Base-by-base conservation (phyloP, 2,113 vertebrate genomes). In the Gasterosteus aculeatus region DNA sequence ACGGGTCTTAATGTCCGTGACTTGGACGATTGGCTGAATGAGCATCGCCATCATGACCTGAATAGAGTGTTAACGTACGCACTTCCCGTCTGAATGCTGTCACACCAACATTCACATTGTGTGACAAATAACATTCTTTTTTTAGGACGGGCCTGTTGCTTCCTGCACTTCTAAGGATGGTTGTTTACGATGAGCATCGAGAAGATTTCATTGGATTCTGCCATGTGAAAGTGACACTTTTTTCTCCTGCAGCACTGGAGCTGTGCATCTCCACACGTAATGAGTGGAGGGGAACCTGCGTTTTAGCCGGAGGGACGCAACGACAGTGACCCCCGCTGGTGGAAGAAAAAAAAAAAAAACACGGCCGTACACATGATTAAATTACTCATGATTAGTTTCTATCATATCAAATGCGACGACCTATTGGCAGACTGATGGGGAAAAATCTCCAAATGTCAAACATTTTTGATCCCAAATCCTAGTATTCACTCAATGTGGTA, bases 261-360 rank as follows among this genome's bases (percentile, higher is more conserved):
- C 61, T 7, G 38, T 76, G 31, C 39, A 3, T 59, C 51, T 51
- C 41, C 14, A 29, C 73, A 9, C 9, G 47, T 35, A 54, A 38
- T 19, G 18, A 72, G 41, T 3, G 0, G n/a, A 58, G n/a, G 2
- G 6, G 22, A 42, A 60, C 10, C 22, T 49, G n/a, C 29, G 14
- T 53, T 53, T 38, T 0, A 58, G 68, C 1, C 41, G 38, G 2
- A 35, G 16, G 15, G 26, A 49, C 78, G 87, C 74, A 65, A 79
- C 88, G 88, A 92, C 89, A 94, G 78, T 78, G 70, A 71, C 90
- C 88, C 87, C 82, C 22, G 12, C 86, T 93, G 93, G 79, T 69
- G 26, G 0, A 0, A 12, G 6, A 46, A 7, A 33, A 31, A 18
- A 12, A 18, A 12, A 7, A 46, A 5, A 33, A 31, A 18, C 11